A percentile compares a stretch with the other conserved stretches of the same genome.
These are phyloP conservation scores for Drosophila lacicola DNA, from an alignment of 2,888 invertebrate species.

Conservation along the genomic window DNA sequence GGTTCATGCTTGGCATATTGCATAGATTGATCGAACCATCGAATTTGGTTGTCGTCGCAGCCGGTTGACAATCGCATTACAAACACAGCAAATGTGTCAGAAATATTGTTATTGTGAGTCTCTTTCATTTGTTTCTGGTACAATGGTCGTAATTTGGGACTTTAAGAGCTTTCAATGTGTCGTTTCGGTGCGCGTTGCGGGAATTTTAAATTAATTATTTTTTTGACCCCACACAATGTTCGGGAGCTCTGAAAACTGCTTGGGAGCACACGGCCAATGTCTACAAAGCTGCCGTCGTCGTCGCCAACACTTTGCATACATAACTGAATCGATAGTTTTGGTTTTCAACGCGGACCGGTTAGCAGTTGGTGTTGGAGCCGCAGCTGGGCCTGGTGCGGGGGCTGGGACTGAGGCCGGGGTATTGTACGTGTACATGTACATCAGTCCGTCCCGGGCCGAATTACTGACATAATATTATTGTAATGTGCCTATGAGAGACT, in stretches of 20 bases:
- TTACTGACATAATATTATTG: constrained; percentile 79
- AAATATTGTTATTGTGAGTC: constrained; percentile 70
- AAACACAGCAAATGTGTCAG: constrained; percentile 75
- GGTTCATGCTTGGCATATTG: constrained; percentile 52
- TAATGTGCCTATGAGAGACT: constrained; percentile 64
- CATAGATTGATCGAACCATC: constrained; percentile 52
- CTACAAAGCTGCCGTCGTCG: constrained; percentile 51
- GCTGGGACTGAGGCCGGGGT: neutral
- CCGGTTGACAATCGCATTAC: constrained; percentile 71
- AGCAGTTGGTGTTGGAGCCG: constrained; percentile 1
- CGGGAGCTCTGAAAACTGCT: constrained; percentile 33
- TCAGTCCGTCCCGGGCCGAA: constrained; percentile 56
- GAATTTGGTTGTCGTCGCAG: constrained; percentile 67
- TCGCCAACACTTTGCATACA: constrained; percentile 53
- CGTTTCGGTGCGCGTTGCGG: constrained; percentile 70
- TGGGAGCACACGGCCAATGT: constrained; percentile 39
- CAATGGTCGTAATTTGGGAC: constrained; percentile 79
- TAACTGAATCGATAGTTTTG: constrained; percentile 63
- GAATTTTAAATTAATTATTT: constrained; percentile 81
- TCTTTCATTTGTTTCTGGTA: constrained; percentile 73
- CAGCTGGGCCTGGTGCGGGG: neutral
- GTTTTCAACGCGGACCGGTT: constrained; percentile 42
- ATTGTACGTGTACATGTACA: constrained; percentile 48
- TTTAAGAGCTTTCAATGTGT: constrained; percentile 81
- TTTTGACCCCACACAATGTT: constrained; percentile 78